These are phyloP conservation scores for Drosophila pseudotakahashii DNA, from an alignment of 2,888 invertebrate genomes.

Conservation along the genomic window DNA sequence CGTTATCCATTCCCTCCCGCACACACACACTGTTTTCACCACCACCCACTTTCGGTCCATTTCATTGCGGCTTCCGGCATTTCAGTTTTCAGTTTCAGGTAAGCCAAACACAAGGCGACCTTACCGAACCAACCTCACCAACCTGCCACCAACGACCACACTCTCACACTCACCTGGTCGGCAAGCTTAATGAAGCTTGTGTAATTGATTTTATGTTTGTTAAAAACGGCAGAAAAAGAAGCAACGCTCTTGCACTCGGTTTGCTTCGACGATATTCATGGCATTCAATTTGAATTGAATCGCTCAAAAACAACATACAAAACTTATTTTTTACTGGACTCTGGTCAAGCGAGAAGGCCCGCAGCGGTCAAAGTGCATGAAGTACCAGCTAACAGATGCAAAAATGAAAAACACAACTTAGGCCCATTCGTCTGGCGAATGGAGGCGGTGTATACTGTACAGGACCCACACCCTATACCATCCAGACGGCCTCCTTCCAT, in stretches of 20 bases:
- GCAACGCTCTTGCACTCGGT: conserved; percentile 52
- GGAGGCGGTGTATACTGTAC: background rate
- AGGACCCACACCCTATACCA: background rate
- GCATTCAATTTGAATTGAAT: conserved; percentile 75
- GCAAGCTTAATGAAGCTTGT: conserved; percentile 73
- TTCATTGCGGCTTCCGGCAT: conserved; percentile 39
- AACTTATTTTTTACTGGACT: conserved; percentile 64
- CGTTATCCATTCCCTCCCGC: background rate
- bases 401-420: conserved; percentile 51
- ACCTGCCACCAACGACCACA: conserved; percentile 28
- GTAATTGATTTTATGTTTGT: conserved; percentile 77
- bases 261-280: conserved; percentile 63
- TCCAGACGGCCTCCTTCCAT: background rate
- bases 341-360: conserved; percentile 48
- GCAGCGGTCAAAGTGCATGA: conserved; percentile 72
- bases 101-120: conserved; percentile 48
- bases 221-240: conserved; percentile 77
- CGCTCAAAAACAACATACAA: conserved; percentile 45
- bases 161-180: conserved; percentile 14
- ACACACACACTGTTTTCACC: too few species aligned
- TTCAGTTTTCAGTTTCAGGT: conserved; percentile 18
- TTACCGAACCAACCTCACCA: conserved; percentile 24
- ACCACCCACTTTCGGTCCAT: conserved; percentile 20
- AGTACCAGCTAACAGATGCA: conserved; percentile 47
- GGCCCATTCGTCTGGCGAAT: conserved; percentile 23